Base-by-base conservation (phyloP, 2,888 invertebrate species). In the Tridacna gigas region DNA sequence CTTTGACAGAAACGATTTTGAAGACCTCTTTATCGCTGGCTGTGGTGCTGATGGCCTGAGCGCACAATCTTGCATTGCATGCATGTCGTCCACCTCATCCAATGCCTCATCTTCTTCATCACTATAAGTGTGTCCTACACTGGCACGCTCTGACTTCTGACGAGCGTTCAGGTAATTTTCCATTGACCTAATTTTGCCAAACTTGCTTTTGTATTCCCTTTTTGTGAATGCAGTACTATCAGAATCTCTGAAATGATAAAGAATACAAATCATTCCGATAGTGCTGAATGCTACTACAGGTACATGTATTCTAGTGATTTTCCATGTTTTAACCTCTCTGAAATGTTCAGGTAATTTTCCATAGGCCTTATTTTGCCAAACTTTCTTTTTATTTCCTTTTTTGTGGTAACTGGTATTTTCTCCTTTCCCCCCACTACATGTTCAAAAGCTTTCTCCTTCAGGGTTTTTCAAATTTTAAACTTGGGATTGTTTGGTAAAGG, bases 131-230 rank as follows among this genome's bases (percentile, higher is more conserved):
- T 83, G 82, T 12, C 91, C 91, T 3, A 26, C 15, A 12, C 61
- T 75, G 20, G 74, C 26, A 47, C 84, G 75, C 73, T 91, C 91
- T 28, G 79, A 56, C 88, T 80, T 75, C 74, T 91, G 91, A 45
- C 83, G 84, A 18, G 22, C 22, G 20, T 86, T 87, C 15, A 92
- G 79, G 73, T 86, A 86, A 63, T 91, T 90, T 74, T 92, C 92
- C 81, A 91, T 88, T 4, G 81, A 82, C 61, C 89, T 83, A 20
- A 92, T 88, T 71, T 90, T 89, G 12, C 84, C 80, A 88, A 90
- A 92, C 28, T 87, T 85, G 26, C 81, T 83, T 65, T 88, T 89
- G 75, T 89, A 89, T 20, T 75, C 75, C 15, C 37, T 66, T 65
- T 77, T 81, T 20, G 74, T 63, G 22, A n/a, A 9, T 37, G 28